Conservation (phyloP, 2,113 vertebrate species). For the Gracilinanus agilis region DNA sequence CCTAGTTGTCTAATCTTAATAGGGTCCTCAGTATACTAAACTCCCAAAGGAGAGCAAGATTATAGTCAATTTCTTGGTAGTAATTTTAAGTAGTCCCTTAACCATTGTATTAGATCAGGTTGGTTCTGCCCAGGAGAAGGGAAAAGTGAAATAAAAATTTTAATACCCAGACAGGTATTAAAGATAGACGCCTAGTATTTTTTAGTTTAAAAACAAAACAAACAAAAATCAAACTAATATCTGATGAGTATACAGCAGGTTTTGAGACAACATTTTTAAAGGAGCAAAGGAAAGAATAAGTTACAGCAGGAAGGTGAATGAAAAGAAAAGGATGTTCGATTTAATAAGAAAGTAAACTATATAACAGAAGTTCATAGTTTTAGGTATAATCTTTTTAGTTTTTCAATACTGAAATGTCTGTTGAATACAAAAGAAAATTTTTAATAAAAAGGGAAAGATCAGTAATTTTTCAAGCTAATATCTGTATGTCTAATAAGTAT, state of each 20-base stretch:
- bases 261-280: not conserved
- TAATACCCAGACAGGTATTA: not conserved
- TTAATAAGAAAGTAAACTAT: not conserved
- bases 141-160: not conserved
- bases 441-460: not conserved
- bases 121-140: not conserved
- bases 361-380: not conserved
- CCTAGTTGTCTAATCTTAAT: not conserved
- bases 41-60: not conserved
- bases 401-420: not conserved
- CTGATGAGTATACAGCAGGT: not conserved
- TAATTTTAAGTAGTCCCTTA: not conserved
- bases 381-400: not conserved
- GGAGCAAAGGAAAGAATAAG: not conserved
- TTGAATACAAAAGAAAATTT: not conserved
- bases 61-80: not conserved
- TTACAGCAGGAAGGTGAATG: not conserved
- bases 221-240: not conserved
- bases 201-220: not conserved
- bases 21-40: not conserved
- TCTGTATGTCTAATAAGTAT: not conserved
- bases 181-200: too few relatives aligned
- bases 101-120: not conserved
- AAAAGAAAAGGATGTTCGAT: not conserved
- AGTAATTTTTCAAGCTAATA: not conserved